Evolutionary conservation across 2,113 vertebrate genomes (phyloP).

Genomic region (Saguinus imperator): DNA sequence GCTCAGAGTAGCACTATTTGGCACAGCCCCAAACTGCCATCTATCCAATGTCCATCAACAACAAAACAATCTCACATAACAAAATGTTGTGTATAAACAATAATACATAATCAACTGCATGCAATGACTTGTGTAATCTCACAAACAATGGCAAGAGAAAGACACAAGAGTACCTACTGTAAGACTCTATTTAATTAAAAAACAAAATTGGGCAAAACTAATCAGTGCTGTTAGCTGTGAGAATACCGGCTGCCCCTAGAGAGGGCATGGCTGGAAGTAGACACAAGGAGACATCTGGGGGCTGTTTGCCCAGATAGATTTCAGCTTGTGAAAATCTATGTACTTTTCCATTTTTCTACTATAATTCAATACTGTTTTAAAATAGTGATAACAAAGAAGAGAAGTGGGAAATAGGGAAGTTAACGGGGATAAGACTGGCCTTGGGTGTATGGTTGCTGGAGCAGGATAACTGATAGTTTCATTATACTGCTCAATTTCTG

Average conservation of each 20-base stretch:
- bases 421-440: not conserved
- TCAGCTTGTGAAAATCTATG: not conserved
- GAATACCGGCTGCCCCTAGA: not conserved
- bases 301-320: not conserved
- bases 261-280: not conserved
- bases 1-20: not conserved
- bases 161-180: not conserved
- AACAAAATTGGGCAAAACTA: not conserved
- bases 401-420: not conserved
- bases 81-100: not conserved
- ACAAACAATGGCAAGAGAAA: not conserved
- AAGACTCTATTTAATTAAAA: not conserved
- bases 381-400: not conserved
- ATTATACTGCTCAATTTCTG: not conserved
- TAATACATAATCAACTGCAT: not conserved
- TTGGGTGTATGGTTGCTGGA: accelerated
- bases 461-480: not conserved
- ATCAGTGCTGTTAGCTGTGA: not conserved
- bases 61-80: not conserved
- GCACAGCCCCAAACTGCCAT: not conserved
- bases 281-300: not conserved
- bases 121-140: not conserved
- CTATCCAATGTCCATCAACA: not conserved
- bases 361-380: not conserved
- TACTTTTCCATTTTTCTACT: not conserved